These are phyloP conservation scores for Tauraco erythrolophus DNA, from an alignment of 2,113 vertebrate species.

Conservation along the genomic window DNA sequence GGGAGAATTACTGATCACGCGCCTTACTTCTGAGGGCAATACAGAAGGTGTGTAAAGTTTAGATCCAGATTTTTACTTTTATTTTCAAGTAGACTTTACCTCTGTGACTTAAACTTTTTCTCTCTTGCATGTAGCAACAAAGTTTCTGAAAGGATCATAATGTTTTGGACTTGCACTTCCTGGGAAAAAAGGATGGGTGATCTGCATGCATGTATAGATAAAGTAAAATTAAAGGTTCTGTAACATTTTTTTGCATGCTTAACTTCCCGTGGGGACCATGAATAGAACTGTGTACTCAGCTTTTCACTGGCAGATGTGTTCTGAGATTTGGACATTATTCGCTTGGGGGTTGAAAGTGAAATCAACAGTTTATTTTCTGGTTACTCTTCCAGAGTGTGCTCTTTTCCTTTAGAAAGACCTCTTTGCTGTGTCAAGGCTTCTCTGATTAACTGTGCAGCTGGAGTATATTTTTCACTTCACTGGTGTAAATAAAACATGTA, in stretches of 20 bases:
- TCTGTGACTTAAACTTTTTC: background rate
- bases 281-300: background rate
- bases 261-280: background rate
- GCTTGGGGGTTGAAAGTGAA: background rate
- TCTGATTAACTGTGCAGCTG: background rate
- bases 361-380: background rate
- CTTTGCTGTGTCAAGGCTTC: background rate
- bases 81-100: background rate
- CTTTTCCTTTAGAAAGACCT: background rate
- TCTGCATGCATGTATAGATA: background rate
- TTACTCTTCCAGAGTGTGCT: background rate
- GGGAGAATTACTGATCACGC: rapidly evolving
- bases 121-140: background rate
- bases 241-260: background rate
- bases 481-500: background rate
- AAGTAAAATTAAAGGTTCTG: background rate
- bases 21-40: background rate
- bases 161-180: background rate
- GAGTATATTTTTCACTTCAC: background rate
- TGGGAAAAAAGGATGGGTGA: background rate
- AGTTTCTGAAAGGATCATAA: background rate
- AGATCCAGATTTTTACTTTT: background rate
- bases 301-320: background rate
- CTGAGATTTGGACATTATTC: background rate
- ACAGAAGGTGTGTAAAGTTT: rapidly evolving